Percentiles rank a stretch among this genome's conserved stretches.
Conservation (phyloP, 37 sponge, comb jelly and placozoan species). For the Cladorhizidae sp. region DNA sequence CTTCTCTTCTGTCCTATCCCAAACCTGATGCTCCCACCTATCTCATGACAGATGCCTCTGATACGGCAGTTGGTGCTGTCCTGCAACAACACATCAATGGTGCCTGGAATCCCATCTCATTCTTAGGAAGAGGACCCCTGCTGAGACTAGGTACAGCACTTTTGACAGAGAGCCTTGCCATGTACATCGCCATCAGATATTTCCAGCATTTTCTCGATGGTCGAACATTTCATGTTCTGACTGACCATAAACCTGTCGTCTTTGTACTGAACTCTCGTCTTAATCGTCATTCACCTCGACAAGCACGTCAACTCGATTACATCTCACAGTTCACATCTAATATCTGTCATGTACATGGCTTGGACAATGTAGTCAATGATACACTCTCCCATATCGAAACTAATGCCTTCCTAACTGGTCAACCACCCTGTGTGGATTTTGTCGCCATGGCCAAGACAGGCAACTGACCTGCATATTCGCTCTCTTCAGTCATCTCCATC, state of each 20-base stretch:
- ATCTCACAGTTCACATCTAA: conserved; percentile 68
- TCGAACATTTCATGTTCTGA: conserved; percentile 48
- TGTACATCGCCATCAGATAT: conserved; percentile 56
- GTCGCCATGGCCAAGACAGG: conserved; percentile 45
- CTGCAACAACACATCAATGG: conserved; percentile 53
- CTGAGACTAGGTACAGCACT: conserved; percentile 71
- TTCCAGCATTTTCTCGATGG: conserved; percentile 71
- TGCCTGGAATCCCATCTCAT: conserved; percentile 63
- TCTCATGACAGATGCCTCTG: too few species aligned
- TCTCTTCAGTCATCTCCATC: conserved; percentile 30
- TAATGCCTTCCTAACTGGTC: conserved; percentile 8
- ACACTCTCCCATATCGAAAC: conserved; percentile 55
- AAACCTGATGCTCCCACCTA: too few species aligned
- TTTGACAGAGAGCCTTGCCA: conserved; percentile 70
- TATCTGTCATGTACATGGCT: conserved; percentile 57
- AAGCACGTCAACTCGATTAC: too few species aligned
- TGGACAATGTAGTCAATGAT: conserved; percentile 60
- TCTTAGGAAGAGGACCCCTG: conserved; percentile 44
- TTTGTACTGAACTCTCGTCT: conserved; percentile 34
- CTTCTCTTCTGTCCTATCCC: too few species aligned
- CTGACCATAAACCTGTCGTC: conserved; percentile 69
- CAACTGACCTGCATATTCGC: conserved; percentile 30
- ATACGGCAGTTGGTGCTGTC: too few species aligned
- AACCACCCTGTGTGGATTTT: conserved; percentile 30
- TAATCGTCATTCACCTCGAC: too few species aligned